Conservation (phyloP, 2,797 vertebrate species). For the Sarcophilus harrisii region DNA sequence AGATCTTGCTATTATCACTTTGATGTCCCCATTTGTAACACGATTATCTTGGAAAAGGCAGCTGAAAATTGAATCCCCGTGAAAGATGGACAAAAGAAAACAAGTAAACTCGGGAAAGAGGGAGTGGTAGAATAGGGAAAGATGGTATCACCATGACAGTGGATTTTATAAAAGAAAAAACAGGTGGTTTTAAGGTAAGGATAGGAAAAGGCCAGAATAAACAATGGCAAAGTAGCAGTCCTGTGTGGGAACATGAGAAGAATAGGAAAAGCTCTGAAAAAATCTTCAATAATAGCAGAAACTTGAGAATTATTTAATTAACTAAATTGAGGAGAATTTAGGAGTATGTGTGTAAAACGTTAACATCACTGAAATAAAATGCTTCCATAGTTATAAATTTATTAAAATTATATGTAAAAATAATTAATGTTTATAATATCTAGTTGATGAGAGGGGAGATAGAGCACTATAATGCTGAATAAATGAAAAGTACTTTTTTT, state of each 20-base stretch:
- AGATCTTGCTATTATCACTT: not conserved
- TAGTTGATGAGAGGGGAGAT: not conserved
- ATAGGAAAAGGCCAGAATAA: not conserved
- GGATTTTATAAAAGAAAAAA: not conserved
- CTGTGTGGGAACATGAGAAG: not conserved
- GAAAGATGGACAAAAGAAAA: not conserved
- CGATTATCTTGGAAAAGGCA: not conserved
- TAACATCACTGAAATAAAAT: not conserved
- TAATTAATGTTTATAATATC: not conserved
- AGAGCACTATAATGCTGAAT: not conserved
- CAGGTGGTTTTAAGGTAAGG: not conserved
- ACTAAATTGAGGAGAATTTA: not conserved
- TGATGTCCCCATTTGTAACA: not conserved
- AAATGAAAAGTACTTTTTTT: not conserved
- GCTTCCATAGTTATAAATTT: not conserved
- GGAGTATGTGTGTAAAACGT: not conserved
- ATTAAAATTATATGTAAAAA: not conserved
- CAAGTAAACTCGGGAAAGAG: not conserved
- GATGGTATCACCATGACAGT: not conserved
- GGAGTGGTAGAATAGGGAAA: not conserved
- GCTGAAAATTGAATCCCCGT: not conserved
- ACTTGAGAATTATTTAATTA: not conserved
- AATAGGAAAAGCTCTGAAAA: not conserved
- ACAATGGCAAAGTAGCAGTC: not conserved
- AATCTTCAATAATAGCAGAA: not conserved